Conservation (phyloP, 1,140 invertebrate species). For the Thaumatotibia leucotreta region DNA sequence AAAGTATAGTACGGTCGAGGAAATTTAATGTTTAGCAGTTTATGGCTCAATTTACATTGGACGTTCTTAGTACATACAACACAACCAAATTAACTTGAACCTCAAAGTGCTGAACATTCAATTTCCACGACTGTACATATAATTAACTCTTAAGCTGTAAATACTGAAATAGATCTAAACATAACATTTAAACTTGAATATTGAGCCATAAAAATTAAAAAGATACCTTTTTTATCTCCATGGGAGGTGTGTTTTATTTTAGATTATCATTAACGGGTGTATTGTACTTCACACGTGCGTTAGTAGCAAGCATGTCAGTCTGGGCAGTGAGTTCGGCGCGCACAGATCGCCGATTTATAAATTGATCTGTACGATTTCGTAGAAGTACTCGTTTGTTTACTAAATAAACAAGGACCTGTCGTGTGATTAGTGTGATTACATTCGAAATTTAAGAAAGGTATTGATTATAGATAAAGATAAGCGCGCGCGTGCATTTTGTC, state of each 20-base stretch:
- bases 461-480: background rate
- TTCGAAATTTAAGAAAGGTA: background rate
- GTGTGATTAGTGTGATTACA: too few relatives aligned
- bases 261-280: constrained; percentile 62
- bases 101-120: too few relatives aligned
- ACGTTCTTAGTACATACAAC: too few relatives aligned
- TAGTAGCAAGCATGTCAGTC: constrained; percentile 48
- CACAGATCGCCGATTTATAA: constrained; percentile 27
- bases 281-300: constrained; percentile 46
- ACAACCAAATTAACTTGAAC: too few relatives aligned
- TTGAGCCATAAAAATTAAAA: background rate
- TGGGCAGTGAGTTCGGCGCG: constrained; percentile 48
- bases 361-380: constrained; percentile 24
- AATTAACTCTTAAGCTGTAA: too few relatives aligned
- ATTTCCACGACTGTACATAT: too few relatives aligned
- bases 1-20: too few relatives aligned
- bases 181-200: constrained; percentile 5
- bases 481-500: too few relatives aligned
- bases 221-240: constrained; percentile 36
- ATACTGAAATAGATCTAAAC: background rate
- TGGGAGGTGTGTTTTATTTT: constrained; percentile 68
- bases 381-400: constrained; percentile 15
- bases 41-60: too few relatives aligned
- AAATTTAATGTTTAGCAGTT: too few relatives aligned
- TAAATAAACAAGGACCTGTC: background rate